phyloP scores from a whole-genome alignment of 1,140 invertebrate species.

The Euwallacea similis region DNA sequence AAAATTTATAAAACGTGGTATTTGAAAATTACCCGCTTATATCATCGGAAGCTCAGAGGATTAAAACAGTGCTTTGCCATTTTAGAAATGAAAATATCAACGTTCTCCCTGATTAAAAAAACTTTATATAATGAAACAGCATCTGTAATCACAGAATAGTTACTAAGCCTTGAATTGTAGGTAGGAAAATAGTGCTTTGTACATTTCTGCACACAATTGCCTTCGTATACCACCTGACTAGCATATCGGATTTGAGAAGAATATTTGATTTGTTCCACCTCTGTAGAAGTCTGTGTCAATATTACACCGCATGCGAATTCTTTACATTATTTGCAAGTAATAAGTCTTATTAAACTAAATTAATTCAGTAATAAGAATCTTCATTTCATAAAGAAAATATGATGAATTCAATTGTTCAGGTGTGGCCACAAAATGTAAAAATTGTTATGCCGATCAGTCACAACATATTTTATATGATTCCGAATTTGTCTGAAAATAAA shows the following conservation, averaged over 20 bases:
- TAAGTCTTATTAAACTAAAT: too few relatives aligned
- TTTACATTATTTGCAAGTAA: too few relatives aligned
- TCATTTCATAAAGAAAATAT: background rate
- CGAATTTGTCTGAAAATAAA: conserved; percentile 17
- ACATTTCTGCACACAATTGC: background rate
- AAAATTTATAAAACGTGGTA: conserved; percentile 15
- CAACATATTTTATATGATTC: conserved; percentile 8
- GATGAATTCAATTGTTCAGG: background rate
- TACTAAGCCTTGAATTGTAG: too few relatives aligned
- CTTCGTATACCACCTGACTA: conserved; percentile 10
- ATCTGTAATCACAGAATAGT: too few relatives aligned
- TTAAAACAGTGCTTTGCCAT: conserved; percentile 14
- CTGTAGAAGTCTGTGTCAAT: background rate
- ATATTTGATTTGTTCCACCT: background rate
- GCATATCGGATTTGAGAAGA: background rate
- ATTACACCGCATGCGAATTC: too few relatives aligned
- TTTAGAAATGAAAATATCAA: conserved; percentile 17
- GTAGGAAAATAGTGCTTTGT: conserved; percentile 5
- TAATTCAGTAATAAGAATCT: too few relatives aligned
- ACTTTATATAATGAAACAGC: background rate
- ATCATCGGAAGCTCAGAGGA: conserved; percentile 5
- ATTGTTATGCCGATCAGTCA: conserved; percentile 1
- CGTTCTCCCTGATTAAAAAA: conserved; percentile 1
- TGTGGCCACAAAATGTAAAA: background rate
- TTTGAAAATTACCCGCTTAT: conserved; percentile 17